Conservation (phyloP, 2,113 vertebrate genomes). For the Gymnogyps californianus region DNA sequence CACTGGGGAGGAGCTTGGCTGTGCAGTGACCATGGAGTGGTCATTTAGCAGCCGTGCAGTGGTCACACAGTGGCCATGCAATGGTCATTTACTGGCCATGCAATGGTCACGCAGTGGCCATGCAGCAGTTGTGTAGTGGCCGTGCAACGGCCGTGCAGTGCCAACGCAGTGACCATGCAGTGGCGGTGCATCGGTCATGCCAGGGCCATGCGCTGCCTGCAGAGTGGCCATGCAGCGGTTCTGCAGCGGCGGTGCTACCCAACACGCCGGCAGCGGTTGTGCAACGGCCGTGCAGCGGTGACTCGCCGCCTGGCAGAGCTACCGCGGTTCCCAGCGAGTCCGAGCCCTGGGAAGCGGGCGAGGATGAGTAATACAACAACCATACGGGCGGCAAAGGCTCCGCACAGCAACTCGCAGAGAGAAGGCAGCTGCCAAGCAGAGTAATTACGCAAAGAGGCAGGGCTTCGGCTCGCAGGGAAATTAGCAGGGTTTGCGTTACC, state of each 20-base stretch:
- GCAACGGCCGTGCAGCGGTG: not conserved
- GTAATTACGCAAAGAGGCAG: not conserved
- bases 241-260: not conserved
- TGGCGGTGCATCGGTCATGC: rapidly evolving
- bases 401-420: not conserved
- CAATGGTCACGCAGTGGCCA: rapidly evolving
- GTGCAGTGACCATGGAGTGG: not conserved
- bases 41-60: rapidly evolving
- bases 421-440: constrained; percentile 20
- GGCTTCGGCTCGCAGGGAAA: not conserved
- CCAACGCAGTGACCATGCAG: rapidly evolving
- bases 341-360: not conserved
- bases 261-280: rapidly evolving
- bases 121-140: rapidly evolving
- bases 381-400: not conserved
- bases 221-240: rapidly evolving
- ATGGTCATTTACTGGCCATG: rapidly evolving
- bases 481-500: not conserved
- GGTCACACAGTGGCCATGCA: rapidly evolving
- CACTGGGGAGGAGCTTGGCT: not conserved
- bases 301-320: not conserved
- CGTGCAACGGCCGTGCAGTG: rapidly evolving
- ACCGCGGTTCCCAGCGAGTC: not conserved
- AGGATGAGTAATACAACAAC: not conserved
- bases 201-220: rapidly evolving